Percentiles rank a stretch among this genome's conserved stretches.
Evolutionary conservation across 2,113 vertebrate genomes (phyloP).

Genomic region (Anthoscopus minutus): DNA sequence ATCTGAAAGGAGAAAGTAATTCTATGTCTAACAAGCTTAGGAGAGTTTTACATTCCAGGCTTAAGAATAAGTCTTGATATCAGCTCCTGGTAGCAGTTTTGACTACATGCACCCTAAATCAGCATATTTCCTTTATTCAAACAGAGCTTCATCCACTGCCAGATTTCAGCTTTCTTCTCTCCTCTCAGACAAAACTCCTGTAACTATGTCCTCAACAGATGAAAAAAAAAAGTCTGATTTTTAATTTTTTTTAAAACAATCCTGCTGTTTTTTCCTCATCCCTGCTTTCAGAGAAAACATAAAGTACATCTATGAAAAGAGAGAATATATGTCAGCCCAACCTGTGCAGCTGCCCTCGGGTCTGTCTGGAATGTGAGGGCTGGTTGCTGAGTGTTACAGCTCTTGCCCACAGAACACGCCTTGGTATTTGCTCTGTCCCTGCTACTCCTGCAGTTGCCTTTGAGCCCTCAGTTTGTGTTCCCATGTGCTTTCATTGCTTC

Average conservation of each 20-base stretch:
- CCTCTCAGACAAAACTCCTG: not conserved
- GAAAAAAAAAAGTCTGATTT: not conserved
- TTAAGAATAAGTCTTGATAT: not conserved
- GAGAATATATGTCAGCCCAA: not conserved
- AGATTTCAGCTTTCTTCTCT: not conserved
- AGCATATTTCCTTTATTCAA: not conserved
- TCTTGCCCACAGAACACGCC: fast-evolving
- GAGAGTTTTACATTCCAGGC: not conserved
- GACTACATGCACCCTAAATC: not conserved
- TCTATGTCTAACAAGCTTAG: not conserved
- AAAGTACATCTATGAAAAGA: not conserved
- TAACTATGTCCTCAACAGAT: not conserved
- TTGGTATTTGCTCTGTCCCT: not conserved
- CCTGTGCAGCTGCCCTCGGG: fast-evolving
- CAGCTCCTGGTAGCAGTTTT: not conserved
- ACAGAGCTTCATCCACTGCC: not conserved
- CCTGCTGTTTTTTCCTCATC: not conserved
- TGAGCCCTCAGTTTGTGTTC: not conserved
- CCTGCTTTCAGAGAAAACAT: not conserved
- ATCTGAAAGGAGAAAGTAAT: not conserved
- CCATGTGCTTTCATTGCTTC: not conserved
- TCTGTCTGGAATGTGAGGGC: not conserved
- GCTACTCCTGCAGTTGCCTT: not conserved
- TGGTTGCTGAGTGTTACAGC: not conserved
- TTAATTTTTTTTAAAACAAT: not conserved